These are phyloP conservation scores for Conchocele bisecta DNA, from an alignment of 2,888 invertebrate species.

Conservation along the genomic window DNA sequence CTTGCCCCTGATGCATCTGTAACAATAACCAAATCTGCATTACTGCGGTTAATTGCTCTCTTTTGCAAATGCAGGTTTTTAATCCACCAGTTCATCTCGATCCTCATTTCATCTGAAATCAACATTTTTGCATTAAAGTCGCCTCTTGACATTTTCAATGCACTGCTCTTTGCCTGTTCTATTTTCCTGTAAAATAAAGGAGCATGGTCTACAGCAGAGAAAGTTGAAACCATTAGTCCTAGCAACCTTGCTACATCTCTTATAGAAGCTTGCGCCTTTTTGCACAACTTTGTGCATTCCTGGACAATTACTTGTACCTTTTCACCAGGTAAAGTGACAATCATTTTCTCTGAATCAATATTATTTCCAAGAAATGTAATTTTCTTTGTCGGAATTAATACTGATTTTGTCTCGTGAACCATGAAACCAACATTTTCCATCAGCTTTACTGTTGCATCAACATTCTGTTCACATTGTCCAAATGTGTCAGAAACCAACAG, in stretches of 20 bases:
- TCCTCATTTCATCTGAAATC: neutral
- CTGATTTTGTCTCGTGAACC: conserved; percentile 24
- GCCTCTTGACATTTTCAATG: neutral
- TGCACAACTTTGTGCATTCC: no score
- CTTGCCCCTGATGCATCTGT: neutral
- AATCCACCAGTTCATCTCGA: neutral
- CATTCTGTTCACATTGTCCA: conserved; percentile 20
- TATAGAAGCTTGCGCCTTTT: no score
- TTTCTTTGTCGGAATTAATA: conserved; percentile 12
- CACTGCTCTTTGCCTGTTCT: no score
- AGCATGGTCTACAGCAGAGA: no score
- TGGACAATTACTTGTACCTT: no score
- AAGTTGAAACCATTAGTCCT: no score
- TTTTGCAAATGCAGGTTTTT: neutral
- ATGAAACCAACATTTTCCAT: conserved; percentile 31
- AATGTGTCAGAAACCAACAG: conserved; percentile 9
- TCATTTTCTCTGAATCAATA: conserved; percentile 39
- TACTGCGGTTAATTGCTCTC: neutral
- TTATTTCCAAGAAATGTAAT: conserved; percentile 28
- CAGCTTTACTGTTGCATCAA: neutral
- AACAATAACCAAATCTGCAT: neutral
- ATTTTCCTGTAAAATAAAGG: no score
- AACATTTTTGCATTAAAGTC: neutral
- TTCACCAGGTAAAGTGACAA: conserved; percentile 14
- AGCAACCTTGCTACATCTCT: no score